phyloP scores from a whole-genome alignment of 2,888 invertebrate genomes.

The Itoplectis maculator region DNA sequence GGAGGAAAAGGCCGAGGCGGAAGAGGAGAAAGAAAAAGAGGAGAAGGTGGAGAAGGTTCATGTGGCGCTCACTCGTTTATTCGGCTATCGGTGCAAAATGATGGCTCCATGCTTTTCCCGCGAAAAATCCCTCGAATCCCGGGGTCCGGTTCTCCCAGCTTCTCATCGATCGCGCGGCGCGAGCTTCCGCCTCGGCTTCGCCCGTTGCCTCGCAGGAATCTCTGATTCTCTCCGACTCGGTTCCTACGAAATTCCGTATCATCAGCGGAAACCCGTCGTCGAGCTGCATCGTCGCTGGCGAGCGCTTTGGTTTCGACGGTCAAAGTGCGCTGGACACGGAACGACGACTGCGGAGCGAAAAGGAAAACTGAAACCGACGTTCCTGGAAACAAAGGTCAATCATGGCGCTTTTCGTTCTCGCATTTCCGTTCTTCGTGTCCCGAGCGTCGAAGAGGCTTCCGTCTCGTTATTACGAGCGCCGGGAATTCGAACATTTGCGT shows the following conservation, averaged over 20 bases:
- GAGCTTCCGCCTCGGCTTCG: not conserved
- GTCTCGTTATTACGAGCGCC: not conserved
- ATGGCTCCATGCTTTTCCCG: not conserved
- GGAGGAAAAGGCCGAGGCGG: too few relatives aligned
- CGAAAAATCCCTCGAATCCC: not conserved
- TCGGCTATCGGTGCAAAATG: constrained; percentile 6
- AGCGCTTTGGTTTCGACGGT: not conserved
- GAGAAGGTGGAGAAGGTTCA: not conserved
- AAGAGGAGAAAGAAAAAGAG: not conserved
- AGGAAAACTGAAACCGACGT: not conserved
- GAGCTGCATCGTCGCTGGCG: not conserved
- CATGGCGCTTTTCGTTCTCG: not conserved
- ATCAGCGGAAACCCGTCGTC: not conserved
- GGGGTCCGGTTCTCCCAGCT: not conserved
- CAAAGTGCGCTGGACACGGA: not conserved
- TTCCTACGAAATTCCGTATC: constrained; percentile 19
- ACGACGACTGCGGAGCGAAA: too few relatives aligned
- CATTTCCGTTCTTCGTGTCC: not conserved
- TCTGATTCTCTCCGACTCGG: constrained; percentile 21
- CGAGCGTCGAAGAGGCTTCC: not conserved
- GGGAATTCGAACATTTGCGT: not conserved
- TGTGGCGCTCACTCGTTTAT: not conserved
- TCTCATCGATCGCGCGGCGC: constrained; percentile 33
- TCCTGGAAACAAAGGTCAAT: constrained; percentile 9
- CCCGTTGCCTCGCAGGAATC: not conserved